These are phyloP conservation scores for Tursiops truncatus DNA, from an alignment of 2,113 vertebrate genomes.

Conservation along the genomic window DNA sequence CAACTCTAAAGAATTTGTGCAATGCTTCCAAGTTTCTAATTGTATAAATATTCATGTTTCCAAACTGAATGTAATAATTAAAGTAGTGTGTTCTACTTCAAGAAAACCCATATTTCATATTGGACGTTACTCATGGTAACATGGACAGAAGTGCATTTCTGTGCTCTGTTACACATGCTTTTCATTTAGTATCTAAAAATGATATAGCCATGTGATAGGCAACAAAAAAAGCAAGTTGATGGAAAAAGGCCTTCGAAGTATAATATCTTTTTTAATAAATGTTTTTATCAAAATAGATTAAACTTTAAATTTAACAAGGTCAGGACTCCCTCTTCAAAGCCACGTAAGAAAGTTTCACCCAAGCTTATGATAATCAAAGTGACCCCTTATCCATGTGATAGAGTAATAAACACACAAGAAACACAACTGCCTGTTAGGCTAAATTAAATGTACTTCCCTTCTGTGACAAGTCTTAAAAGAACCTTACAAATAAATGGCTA, in stretches of 20 bases:
- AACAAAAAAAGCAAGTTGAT: slow-evolving; percentile 62
- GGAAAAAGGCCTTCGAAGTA: slow-evolving; percentile 59
- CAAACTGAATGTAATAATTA: slow-evolving; percentile 78
- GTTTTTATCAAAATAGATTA: slow-evolving; percentile 43
- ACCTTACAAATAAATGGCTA: neutral
- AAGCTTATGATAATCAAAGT: neutral
- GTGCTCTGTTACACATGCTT: slow-evolving; percentile 76
- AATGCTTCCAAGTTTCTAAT: slow-evolving; percentile 78
- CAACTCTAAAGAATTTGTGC: slow-evolving; percentile 69
- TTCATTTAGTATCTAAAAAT: slow-evolving; percentile 78
- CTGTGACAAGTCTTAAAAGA: neutral
- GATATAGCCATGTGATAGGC: slow-evolving; percentile 60
- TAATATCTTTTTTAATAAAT: slow-evolving; percentile 47
- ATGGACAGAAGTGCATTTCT: slow-evolving; percentile 55
- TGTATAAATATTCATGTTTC: slow-evolving; percentile 76
- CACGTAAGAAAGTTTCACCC: neutral
- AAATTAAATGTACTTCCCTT: neutral
- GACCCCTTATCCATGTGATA: neutral
- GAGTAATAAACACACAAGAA: neutral
- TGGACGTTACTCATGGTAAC: slow-evolving; percentile 57
- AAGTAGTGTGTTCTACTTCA: slow-evolving; percentile 74
- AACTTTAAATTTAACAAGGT: slow-evolving; percentile 15
- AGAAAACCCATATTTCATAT: slow-evolving; percentile 77
- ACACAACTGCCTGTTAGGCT: no score
- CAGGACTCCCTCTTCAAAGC: neutral